Evolutionary conservation across 1,140 invertebrate species (phyloP), one percentile per base, ranked within the genome.

Genomic region (Tetramorium simillimum): DNA sequence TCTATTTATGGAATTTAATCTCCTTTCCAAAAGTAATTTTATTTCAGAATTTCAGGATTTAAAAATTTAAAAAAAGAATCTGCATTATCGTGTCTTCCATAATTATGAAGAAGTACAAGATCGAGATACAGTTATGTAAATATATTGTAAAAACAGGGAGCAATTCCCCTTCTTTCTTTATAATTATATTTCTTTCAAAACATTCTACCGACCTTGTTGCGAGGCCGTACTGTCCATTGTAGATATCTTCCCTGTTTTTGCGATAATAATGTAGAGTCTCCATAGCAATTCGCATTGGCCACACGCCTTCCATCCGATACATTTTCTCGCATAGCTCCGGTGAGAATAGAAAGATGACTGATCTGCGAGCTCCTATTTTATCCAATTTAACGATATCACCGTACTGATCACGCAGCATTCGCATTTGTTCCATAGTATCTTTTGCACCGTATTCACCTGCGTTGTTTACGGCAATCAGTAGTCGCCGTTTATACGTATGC

Each of bases 261-360:
- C 94, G 87, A 86, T 95, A 95, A 84, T 92, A 78, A 43, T 88
- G 89, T n/a, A 94, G 73, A 9, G 91, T 89, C 24, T 94, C 91
- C 51, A 95, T 91, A 2, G 92, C 90, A 21, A 92, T 81, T 73
- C 94, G 89, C 1, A 40, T 33, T 7, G 95, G 95, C 92, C 93
- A 94, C 4, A 69, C 21, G 37, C 94, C 94, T 90, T 95, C 93
- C 9, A 91, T 6, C 1, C 94, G 85, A 87, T 94, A 94, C 92
- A 95, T 93, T 86, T 92, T 92, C 76, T 94, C 93, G 73, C 92
- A 92, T 9, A 92, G 33, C n/a, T 93, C 92, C 6, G 91, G 75
- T 40, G 92, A 81, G 40, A 93, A 94, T 2, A 94, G 62, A 75
- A 94, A 93, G 1, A 94, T 85, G 9, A 63, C 76, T 14, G 90